Evolutionary conservation across 30 jellyfish, hydroid and myxozoan species (phyloP).

Genomic region (Euphysa ruthae): DNA sequence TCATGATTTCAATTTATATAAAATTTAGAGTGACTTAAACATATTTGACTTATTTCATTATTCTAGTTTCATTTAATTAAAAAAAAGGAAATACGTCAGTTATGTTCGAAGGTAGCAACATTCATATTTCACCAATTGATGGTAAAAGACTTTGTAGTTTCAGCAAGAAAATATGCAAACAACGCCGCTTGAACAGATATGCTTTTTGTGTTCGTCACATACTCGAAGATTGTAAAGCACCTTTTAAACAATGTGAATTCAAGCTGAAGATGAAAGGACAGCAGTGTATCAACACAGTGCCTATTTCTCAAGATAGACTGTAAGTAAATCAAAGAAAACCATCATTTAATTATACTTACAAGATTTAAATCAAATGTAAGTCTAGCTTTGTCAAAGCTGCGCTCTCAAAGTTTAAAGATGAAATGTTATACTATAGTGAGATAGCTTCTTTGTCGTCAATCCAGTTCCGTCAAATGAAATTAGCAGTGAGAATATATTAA

Average conservation of each 20-base stretch:
- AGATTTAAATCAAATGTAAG: neutral
- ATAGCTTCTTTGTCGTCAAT: too few relatives aligned
- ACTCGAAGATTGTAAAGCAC: slow-evolving; percentile 82
- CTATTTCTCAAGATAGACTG: slow-evolving; percentile 70
- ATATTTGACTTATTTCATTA: too few relatives aligned
- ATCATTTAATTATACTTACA: neutral
- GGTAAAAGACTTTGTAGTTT: slow-evolving; percentile 88
- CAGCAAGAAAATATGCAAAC: slow-evolving; percentile 89
- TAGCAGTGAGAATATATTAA: too few relatives aligned
- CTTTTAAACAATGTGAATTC: slow-evolving; percentile 87
- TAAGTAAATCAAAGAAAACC: slow-evolving; percentile 31
- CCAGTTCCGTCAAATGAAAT: too few relatives aligned
- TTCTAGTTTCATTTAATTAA: too few relatives aligned
- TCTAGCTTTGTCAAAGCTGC: neutral
- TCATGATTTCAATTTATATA: too few relatives aligned
- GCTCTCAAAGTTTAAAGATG: too few relatives aligned
- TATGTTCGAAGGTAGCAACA: slow-evolving; percentile 91
- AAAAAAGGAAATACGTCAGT: too few relatives aligned
- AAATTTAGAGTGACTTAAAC: too few relatives aligned
- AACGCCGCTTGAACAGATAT: slow-evolving; percentile 79
- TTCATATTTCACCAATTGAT: slow-evolving; percentile 88
- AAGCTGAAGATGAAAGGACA: slow-evolving; percentile 65
- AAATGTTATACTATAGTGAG: too few relatives aligned
- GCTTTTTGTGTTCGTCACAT: slow-evolving; percentile 95
- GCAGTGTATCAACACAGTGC: slow-evolving; percentile 89